A percentile compares a stretch with the other conserved stretches of the same genome.
Evolutionary conservation across 1,140 invertebrate genomes (phyloP).

Genomic region (Callitettix versicolor): DNA sequence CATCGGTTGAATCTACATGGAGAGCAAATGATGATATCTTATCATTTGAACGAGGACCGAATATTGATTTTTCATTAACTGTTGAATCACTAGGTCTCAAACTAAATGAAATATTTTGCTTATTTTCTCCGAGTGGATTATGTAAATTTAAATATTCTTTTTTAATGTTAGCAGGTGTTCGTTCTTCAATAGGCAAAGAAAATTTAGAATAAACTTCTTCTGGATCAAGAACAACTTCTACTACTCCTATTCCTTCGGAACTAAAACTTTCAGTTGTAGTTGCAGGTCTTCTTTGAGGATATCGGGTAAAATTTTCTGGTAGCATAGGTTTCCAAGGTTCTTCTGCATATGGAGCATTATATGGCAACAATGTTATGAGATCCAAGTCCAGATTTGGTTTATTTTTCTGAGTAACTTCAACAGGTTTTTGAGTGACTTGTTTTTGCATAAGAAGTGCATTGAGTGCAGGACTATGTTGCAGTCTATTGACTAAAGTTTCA

Average conservation of each 20-base stretch:
- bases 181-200: neutral
- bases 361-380: conserved; percentile 14
- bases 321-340: conserved; percentile 22
- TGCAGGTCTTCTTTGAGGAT: conserved; percentile 1
- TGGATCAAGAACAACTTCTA: conserved; percentile 20
- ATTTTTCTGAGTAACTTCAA: neutral
- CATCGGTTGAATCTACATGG: neutral
- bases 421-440: neutral
- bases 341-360: conserved; percentile 8
- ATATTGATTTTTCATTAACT: neutral
- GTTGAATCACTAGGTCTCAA: too few relatives aligned
- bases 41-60: conserved; percentile 7
- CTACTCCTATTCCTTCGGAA: conserved; percentile 19
- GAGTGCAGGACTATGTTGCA: conserved; percentile 20
- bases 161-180: too few relatives aligned
- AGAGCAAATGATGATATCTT: conserved; percentile 10
- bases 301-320: conserved; percentile 14
- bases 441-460: conserved; percentile 15
- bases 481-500: neutral
- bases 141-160: too few relatives aligned
- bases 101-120: too few relatives aligned
- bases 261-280: conserved; percentile 10
- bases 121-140: too few relatives aligned
- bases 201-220: neutral
- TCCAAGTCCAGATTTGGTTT: conserved; percentile 1